These are phyloP conservation scores for Campylomormyrus numenius DNA, from an alignment of 2,113 vertebrate genomes.

Conservation along the genomic window DNA sequence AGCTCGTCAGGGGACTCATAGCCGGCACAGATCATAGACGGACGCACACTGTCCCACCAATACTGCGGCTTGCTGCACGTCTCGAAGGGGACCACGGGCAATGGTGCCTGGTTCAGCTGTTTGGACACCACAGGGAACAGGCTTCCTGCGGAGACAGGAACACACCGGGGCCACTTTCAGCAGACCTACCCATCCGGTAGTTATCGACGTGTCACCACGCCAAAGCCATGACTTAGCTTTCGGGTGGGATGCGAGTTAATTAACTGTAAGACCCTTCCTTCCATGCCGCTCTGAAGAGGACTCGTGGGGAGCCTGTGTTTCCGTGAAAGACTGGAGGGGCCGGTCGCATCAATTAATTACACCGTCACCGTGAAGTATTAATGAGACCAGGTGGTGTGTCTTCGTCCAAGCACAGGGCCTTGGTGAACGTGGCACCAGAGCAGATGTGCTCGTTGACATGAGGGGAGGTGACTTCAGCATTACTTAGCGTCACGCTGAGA, in stretches of 20 bases:
- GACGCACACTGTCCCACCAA: slow-evolving; percentile 51
- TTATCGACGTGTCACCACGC: background rate
- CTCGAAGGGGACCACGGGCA: slow-evolving; percentile 51
- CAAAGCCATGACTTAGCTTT: background rate
- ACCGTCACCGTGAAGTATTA: background rate
- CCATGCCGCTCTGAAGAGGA: background rate
- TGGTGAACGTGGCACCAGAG: background rate
- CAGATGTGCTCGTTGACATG: slow-evolving; percentile 7
- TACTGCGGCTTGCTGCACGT: slow-evolving; percentile 57
- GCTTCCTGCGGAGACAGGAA: slow-evolving; percentile 29
- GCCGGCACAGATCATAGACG: slow-evolving; percentile 60
- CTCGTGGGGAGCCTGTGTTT: background rate
- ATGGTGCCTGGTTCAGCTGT: slow-evolving; percentile 51
- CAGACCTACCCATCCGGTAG: background rate
- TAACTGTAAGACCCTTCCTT: background rate
- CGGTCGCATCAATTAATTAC: background rate
- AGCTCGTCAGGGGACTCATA: slow-evolving; percentile 58
- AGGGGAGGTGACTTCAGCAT: background rate
- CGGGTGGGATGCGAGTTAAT: background rate
- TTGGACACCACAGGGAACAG: slow-evolving; percentile 40
- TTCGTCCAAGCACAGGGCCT: background rate
- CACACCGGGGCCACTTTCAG: background rate
- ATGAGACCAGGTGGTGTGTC: background rate
- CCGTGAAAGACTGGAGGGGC: background rate
- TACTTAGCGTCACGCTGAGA: background rate